Evolutionary conservation across 2,888 invertebrate genomes (phyloP).

Genomic region (Trichopoda pennipes): DNA sequence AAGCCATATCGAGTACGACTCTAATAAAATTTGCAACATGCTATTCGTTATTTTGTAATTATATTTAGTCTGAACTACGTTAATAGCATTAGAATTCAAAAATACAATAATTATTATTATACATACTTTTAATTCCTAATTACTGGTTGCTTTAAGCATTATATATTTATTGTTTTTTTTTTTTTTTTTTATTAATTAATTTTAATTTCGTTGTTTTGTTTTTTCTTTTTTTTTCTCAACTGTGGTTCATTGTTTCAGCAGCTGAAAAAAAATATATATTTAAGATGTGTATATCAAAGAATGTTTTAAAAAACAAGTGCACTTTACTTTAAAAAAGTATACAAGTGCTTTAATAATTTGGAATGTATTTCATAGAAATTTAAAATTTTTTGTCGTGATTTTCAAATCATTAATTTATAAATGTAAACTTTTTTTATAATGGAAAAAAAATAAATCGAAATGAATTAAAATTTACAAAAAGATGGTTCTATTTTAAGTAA

Average conservation of each 20-base stretch:
- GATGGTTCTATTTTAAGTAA: not conserved
- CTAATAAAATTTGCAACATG: constrained; percentile 11
- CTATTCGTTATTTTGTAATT: constrained; percentile 46
- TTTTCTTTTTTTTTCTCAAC: constrained; percentile 23
- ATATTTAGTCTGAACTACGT: constrained; percentile 15
- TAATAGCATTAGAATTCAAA: not conserved
- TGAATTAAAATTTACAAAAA: not conserved
- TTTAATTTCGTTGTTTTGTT: constrained; percentile 19
- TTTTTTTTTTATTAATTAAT: not conserved
- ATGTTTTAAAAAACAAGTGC: constrained; percentile 59
- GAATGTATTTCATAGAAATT: constrained; percentile 57
- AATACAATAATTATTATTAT: constrained; percentile 19
- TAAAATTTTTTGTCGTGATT: constrained; percentile 40
- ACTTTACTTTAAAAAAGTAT: constrained; percentile 42
- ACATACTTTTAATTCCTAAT: constrained; percentile 8
- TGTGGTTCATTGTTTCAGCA: constrained; percentile 58
- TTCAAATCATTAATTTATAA: constrained; percentile 58
- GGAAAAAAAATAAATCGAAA: constrained; percentile 37
- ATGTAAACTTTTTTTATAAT: constrained; percentile 48
- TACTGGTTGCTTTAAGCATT: constrained; percentile 38
- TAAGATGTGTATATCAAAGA: constrained; percentile 35
- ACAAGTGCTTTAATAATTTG: constrained; percentile 22
- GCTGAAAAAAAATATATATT: constrained; percentile 35
- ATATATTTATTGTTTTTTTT: not conserved
- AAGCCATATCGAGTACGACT: constrained; percentile 40